phyloP scores from a whole-genome alignment of 2,797 vertebrate species.

The Corythornis leucogaster region DNA sequence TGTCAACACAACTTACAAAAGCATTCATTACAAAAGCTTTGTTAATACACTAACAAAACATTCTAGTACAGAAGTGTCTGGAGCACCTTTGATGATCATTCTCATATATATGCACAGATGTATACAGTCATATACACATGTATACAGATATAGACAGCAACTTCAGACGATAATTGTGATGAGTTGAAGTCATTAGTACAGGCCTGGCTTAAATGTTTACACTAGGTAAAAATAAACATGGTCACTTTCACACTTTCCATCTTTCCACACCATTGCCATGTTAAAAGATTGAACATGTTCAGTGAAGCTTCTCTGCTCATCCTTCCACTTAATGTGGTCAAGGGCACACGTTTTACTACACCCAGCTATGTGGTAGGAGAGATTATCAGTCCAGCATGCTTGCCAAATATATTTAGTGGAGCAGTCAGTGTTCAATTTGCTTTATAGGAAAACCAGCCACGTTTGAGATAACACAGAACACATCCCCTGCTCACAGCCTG shows the following conservation, averaged over 20 bases:
- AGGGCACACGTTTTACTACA: background rate
- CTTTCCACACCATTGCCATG: background rate
- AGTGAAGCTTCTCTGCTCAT: background rate
- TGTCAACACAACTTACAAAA: background rate
- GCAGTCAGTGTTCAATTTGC: background rate
- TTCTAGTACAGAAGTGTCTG: background rate
- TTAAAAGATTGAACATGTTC: background rate
- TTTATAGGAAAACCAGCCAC: background rate
- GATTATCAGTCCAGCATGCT: background rate
- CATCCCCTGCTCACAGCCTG: background rate
- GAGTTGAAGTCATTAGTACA: background rate
- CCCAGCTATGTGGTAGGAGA: background rate
- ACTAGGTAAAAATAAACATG: background rate
- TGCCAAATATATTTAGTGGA: background rate
- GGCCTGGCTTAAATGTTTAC: background rate
- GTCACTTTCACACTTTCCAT: background rate
- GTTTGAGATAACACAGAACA: background rate
- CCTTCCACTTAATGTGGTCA: background rate
- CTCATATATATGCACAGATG: background rate
- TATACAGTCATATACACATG: background rate
- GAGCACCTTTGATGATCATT: background rate
- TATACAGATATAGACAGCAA: background rate
- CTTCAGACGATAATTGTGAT: background rate
- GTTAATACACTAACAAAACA: background rate
- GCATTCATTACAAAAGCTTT: background rate